Conservation (phyloP, 2,113 vertebrate genomes). For the Engraulis encrasicolus region DNA sequence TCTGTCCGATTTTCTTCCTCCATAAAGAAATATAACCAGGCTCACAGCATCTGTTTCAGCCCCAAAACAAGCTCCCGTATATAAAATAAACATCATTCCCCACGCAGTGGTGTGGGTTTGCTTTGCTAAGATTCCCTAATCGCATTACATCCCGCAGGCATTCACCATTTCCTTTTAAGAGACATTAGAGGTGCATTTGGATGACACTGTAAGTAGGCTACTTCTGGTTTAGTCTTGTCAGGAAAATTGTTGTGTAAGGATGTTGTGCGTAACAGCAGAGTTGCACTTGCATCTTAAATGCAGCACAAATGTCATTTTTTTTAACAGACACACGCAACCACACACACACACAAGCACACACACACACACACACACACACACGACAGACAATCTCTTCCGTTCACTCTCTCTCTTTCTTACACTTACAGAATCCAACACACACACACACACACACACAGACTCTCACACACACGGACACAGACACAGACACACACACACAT, state of each 20-base stretch:
- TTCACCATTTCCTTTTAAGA: background rate
- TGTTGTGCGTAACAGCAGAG: background rate
- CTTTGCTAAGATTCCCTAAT: background rate
- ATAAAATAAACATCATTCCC: background rate
- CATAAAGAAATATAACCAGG: background rate
- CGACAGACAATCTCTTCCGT: background rate
- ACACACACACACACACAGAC: background rate
- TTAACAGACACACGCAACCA: too few relatives aligned
- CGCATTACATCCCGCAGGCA: background rate
- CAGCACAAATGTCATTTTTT: too few relatives aligned
- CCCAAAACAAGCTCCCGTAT: background rate
- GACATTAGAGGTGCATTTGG: background rate
- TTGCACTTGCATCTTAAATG: background rate
- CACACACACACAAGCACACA: too few relatives aligned
- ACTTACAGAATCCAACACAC: background rate
- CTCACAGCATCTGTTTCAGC: background rate
- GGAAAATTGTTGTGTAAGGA: background rate
- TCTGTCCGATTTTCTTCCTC: background rate
- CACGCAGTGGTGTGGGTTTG: background rate
- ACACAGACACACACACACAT: background rate
- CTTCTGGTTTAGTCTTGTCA: constrained; percentile 1
- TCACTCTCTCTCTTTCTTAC: background rate
- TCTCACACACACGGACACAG: background rate
- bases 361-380: too few relatives aligned
- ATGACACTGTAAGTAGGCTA: background rate